Evolutionary conservation across 2,797 vertebrate genomes (phyloP), one percentile per base, ranked within the genome.

Genomic region (Rhyacichthys aspro): DNA sequence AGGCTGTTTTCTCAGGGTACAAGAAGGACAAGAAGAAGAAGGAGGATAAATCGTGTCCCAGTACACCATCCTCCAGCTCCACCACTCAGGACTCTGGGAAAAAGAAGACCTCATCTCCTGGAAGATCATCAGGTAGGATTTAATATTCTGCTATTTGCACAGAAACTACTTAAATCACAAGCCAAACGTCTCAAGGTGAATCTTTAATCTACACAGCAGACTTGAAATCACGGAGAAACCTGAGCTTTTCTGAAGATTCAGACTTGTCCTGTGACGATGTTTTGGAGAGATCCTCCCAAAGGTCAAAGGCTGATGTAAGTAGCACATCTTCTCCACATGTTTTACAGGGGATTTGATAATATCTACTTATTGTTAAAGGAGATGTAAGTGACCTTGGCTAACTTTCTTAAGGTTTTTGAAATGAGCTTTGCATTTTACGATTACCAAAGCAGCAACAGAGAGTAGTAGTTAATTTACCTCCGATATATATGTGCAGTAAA

Each of bases 21-120:
- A 98, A 96, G 84, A 99, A 96, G 82, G 97, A 99, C 88, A 98
- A 95, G 68, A 99, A 98, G 91, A 98, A 96, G 81, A 98, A 96
- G 78, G 95, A 97, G 0, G 91, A 95, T 12, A 97, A 93, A 72
- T 96, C 95, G 0, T 95, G 93, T 70, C 92, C 94, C 0, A 97
- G 96, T 86, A 96, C 96, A 0, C 94, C 95, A 0, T 98, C 97
- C 0, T 98, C 97, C 11, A 96, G 95, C 23, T 92, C 92, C 63
- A 92, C 94, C 78, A 95, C 96, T 0, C 93, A 93, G 76, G 95
- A 95, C 78, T 95, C 95, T 0, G 93, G 93, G 70, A 94, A 93
- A 80, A 95, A 91, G 79, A 94, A 90, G 81, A 43, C 67, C 1
- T 84, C 94, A 0, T 87, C 94, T 0, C 7, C 88, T 3, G 66